Base-by-base conservation (phyloP, 2,113 vertebrate species). In the Ahaetulla prasina region DNA sequence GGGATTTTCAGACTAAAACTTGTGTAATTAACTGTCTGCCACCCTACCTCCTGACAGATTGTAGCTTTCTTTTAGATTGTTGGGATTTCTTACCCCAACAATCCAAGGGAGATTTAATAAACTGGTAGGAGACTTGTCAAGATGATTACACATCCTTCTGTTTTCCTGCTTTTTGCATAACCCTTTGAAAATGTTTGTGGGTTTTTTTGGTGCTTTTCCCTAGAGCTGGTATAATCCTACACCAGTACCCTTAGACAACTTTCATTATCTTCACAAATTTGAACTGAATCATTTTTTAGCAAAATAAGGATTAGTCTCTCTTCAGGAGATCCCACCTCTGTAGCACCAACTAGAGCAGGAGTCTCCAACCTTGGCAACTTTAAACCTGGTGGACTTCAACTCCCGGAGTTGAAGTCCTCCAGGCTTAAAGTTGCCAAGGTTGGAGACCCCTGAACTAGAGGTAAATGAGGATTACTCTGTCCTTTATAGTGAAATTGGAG, bases 41-140 rank as follows among this genome's bases (percentile, higher is more conserved):
- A 85, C 35, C 18, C 39, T 27, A n/a, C 87, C 0, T 50, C 86
- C 90, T 57, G 4, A 55, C 18, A 91, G 74, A 89, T 25, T 92
- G 39, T 12, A 91, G 52, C 50, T 0, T 0, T 0, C 55, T 1
- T 30, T 0, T 22, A 74, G 25, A 89, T 22, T 25, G 9, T 35
- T 8, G 52, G 11, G 53, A 43, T 12, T 3, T 1, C 16, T 5
- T 94, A 93, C 68, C n/a, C 35, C 87, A 43, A 50, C 60, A 90
- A 57, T 92, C 49, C 88, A 35, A 52, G 25, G 57, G 25, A 54
- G 8, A 50, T 86, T 91, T 85, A 45, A 49, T 87, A 57, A 60
- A 47, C 1, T 87, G 60, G 45, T 39, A 90, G 47, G 30, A 90
- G 20, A 39, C 16, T 55, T 45, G 43, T 91, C 23, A 39, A 80